Conservation (phyloP, 2,888 invertebrate genomes). For the Drosophila suboccidentalis region DNA sequence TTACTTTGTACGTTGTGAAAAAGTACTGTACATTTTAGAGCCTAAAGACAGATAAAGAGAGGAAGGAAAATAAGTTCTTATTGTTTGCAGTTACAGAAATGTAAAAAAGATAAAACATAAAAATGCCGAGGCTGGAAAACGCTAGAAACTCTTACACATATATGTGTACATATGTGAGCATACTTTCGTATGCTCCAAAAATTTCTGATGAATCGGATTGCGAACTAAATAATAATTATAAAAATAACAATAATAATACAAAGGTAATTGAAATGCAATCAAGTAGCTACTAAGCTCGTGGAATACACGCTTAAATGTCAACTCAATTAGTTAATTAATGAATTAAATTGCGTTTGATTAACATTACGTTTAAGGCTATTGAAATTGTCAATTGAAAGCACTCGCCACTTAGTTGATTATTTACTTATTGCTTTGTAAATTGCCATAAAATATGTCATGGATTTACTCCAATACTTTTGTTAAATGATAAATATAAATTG, state of each 20-base stretch:
- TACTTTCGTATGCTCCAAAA: neutral
- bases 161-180: neutral
- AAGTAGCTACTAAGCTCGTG: constrained; percentile 4
- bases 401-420: constrained; percentile 6
- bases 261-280: constrained; percentile 20
- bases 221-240: neutral
- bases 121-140: neutral
- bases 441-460: constrained; percentile 1
- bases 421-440: constrained; percentile 8
- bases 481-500: neutral
- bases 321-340: constrained; percentile 7
- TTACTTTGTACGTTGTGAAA: constrained; percentile 3
- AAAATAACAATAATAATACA: constrained; percentile 1
- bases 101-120: neutral
- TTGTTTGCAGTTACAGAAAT: constrained; percentile 4
- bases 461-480: neutral
- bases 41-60: neutral
- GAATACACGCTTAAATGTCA: constrained; percentile 1
- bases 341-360: constrained; percentile 12
- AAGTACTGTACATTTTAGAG: neutral
- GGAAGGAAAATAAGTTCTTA: neutral
- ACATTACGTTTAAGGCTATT: constrained; percentile 11
- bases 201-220: constrained; percentile 2
- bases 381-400: constrained; percentile 13
- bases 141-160: neutral